Percentiles rank a stretch among this genome's conserved stretches.
phyloP scores from a whole-genome alignment of 2,797 vertebrate genomes.

The Lithobates pipiens region DNA sequence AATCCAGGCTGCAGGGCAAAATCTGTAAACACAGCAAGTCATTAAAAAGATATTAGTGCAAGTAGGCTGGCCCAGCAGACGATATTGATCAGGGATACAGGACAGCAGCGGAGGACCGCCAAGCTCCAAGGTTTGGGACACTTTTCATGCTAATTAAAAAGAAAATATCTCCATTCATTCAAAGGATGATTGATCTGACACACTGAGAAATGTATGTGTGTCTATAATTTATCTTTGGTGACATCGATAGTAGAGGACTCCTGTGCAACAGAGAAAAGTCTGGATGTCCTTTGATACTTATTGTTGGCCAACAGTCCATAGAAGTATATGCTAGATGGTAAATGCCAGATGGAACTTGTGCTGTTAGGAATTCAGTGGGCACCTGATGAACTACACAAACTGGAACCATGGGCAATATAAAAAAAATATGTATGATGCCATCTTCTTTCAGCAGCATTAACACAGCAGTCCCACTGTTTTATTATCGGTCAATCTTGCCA shows the following conservation, averaged over 20 bases:
- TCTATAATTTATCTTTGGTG: background rate
- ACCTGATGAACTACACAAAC: no score
- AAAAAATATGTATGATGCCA: no score
- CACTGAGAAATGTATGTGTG: constrained; percentile 32
- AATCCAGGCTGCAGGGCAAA: constrained; percentile 79
- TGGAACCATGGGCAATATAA: no score
- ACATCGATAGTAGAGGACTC: background rate
- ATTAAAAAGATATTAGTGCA: constrained; percentile 83
- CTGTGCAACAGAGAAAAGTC: background rate
- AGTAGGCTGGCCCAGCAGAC: constrained; percentile 71
- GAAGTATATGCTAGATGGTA: no score
- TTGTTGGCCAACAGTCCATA: no score
- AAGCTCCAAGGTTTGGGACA: constrained; percentile 61
- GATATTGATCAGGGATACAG: constrained; percentile 63
- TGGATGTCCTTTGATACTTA: no score
- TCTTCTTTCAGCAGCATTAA: no score
- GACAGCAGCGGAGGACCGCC: constrained; percentile 30
- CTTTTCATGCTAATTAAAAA: constrained; percentile 42
- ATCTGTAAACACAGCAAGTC: constrained; percentile 73
- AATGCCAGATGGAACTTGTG: no score
- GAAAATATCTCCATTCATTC: constrained; percentile 26
- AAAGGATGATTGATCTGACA: constrained; percentile 34
- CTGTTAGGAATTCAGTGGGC: no score
- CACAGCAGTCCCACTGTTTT: no score
- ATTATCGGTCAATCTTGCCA: no score